Evolutionary conservation across 2,888 invertebrate genomes (phyloP).

Genomic region (Metacarcinus magister): DNA sequence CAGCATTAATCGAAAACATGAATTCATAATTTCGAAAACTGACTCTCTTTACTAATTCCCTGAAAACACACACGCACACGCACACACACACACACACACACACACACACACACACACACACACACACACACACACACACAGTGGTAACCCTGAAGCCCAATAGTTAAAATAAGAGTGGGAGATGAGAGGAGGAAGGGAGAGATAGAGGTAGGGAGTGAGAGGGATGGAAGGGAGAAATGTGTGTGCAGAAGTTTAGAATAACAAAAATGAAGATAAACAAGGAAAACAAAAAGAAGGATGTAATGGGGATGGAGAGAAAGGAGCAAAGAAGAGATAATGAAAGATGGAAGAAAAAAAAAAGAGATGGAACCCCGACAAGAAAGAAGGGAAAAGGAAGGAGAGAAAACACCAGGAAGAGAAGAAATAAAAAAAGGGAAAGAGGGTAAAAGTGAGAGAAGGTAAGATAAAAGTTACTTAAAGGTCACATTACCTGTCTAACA

Average conservation of each 20-base stretch:
- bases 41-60: too few relatives aligned
- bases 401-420: not conserved
- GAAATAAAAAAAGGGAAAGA: not conserved
- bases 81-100: too few relatives aligned
- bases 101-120: too few relatives aligned
- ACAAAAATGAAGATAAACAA: not conserved
- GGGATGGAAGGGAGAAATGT: not conserved
- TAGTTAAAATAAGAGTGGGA: too few relatives aligned
- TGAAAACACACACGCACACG: too few relatives aligned
- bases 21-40: too few relatives aligned
- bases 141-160: too few relatives aligned
- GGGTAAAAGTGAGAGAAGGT: not conserved
- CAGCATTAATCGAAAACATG: too few relatives aligned
- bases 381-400: not conserved
- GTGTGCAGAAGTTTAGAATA: not conserved
- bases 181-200: not conserved
- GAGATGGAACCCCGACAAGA: not conserved
- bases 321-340: not conserved
- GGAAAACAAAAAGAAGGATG: not conserved
- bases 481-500: not conserved
- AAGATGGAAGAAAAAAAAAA: not conserved
- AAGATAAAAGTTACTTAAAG: not conserved
- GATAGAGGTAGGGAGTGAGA: not conserved
- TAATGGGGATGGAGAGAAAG: not conserved
- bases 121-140: too few relatives aligned